A percentile compares a stretch with the other conserved stretches of the same genome.
These are phyloP conservation scores for Thalassophryne amazonica DNA, from an alignment of 2,797 vertebrate species.

Conservation along the genomic window DNA sequence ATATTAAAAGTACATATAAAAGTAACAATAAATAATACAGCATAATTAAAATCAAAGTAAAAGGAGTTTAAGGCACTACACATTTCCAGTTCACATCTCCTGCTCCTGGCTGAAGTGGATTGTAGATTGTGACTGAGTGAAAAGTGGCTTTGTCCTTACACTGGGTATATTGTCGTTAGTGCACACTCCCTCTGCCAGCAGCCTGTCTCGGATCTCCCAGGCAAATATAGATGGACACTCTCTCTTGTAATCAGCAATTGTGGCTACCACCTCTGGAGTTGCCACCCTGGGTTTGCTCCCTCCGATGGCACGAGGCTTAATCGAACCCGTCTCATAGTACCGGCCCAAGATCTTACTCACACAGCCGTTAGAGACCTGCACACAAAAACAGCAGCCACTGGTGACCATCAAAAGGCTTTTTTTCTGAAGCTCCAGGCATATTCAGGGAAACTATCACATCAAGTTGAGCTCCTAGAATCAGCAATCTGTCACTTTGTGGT, in stretches of 20 bases:
- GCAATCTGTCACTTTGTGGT: too few species aligned
- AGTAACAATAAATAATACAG: too few species aligned
- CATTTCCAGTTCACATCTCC: too few species aligned
- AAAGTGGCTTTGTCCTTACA: too few species aligned
- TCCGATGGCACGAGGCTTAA: slow-evolving; percentile 97
- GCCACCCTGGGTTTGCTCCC: slow-evolving; percentile 98
- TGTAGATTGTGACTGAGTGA: too few species aligned
- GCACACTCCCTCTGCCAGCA: slow-evolving; percentile 96
- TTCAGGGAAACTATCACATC: too few species aligned
- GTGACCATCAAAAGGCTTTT: too few species aligned
- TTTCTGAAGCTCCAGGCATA: too few species aligned
- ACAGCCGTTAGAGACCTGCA: slow-evolving; percentile 98
- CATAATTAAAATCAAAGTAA: too few species aligned
- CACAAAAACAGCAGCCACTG: slow-evolving; percentile 80
- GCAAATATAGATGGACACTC: slow-evolving; percentile 99
- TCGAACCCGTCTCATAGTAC: slow-evolving; percentile 99
- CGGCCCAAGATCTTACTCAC: slow-evolving; percentile 99
- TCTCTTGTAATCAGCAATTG: slow-evolving; percentile 97
- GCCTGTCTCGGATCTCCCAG: slow-evolving; percentile 99
- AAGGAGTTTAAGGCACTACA: too few species aligned
- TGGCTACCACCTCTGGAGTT: slow-evolving; percentile 96
- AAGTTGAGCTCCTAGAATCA: too few species aligned
- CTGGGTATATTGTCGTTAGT: slow-evolving; percentile 99
- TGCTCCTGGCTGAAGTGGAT: neutral
- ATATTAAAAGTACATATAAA: too few species aligned